Evolutionary conservation across 2,888 invertebrate species (phyloP).

Genomic region (Apamea anceps): DNA sequence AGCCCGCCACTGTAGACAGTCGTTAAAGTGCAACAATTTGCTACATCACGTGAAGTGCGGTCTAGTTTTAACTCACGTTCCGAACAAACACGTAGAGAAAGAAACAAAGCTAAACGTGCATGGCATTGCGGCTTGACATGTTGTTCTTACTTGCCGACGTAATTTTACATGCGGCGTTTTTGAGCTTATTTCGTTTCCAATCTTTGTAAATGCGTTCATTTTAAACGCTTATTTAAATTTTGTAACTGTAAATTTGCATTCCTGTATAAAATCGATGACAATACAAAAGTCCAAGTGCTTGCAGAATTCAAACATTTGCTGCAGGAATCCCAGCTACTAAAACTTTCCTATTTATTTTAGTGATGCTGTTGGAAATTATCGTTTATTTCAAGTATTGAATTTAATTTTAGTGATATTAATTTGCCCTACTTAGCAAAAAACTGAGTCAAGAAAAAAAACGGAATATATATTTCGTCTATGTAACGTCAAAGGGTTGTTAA

Average conservation of each 20-base stretch:
- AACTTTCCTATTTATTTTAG: slow-evolving; percentile 21
- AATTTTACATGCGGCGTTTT: slow-evolving; percentile 27
- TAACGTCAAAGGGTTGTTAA: not conserved
- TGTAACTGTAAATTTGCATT: slow-evolving; percentile 20
- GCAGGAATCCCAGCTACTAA: slow-evolving; percentile 1
- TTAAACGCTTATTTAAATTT: slow-evolving; percentile 11
- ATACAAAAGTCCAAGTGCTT: slow-evolving; percentile 26
- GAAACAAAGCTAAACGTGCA: slow-evolving; percentile 60
- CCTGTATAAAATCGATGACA: slow-evolving; percentile 31
- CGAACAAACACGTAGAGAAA: slow-evolving; percentile 64
- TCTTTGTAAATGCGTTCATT: slow-evolving; percentile 19
- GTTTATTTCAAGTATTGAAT: slow-evolving; percentile 2
- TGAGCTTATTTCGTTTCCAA: slow-evolving; percentile 19
- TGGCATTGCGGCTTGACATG: slow-evolving; percentile 49
- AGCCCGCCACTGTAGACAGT: slow-evolving; percentile 73
- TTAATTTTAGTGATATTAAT: not conserved
- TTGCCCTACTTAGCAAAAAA: not conserved
- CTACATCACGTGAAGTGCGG: slow-evolving; percentile 72
- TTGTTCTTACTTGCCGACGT: slow-evolving; percentile 39
- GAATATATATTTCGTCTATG: not conserved
- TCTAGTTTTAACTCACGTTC: slow-evolving; percentile 71
- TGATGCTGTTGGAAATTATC: not conserved
- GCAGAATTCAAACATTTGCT: slow-evolving; percentile 27
- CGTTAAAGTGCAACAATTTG: slow-evolving; percentile 85
- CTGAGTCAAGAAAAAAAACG: not conserved